These are phyloP conservation scores for Anarsia innoxiella DNA, from an alignment of 2,888 invertebrate species.

Conservation along the genomic window DNA sequence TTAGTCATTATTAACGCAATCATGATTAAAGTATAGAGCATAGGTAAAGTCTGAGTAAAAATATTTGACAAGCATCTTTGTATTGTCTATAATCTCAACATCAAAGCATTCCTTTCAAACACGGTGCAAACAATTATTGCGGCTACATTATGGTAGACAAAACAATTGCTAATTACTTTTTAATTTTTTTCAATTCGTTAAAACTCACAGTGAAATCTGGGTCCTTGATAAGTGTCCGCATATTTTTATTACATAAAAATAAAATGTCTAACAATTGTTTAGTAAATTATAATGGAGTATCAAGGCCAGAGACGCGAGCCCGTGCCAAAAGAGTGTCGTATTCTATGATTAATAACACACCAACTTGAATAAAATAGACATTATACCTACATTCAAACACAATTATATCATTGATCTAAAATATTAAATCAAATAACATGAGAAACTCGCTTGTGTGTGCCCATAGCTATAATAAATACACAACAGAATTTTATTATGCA, in stretches of 20 bases:
- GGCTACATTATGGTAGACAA: conserved; percentile 36
- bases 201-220: background rate
- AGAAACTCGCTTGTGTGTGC: conserved; percentile 22
- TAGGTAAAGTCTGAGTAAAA: no score
- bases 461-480: no score
- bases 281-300: conserved; percentile 37
- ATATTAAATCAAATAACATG: conserved; percentile 4
- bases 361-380: conserved; percentile 5
- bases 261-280: conserved; percentile 32
- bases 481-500: no score
- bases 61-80: no score
- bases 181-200: no score
- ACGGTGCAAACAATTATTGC: conserved; percentile 13
- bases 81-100: no score
- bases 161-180: conserved; percentile 28
- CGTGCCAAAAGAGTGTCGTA: conserved; percentile 50
- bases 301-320: conserved; percentile 33
- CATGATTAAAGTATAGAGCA: no score
- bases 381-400: background rate
- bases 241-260: conserved; percentile 29
- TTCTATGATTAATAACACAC: conserved; percentile 29
- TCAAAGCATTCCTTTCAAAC: background rate
- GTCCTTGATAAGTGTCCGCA: conserved; percentile 12
- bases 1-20: no score
- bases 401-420: conserved; percentile 7